phyloP scores from a whole-genome alignment of 2,888 invertebrate genomes.

The Cactoblastis cactorum region DNA sequence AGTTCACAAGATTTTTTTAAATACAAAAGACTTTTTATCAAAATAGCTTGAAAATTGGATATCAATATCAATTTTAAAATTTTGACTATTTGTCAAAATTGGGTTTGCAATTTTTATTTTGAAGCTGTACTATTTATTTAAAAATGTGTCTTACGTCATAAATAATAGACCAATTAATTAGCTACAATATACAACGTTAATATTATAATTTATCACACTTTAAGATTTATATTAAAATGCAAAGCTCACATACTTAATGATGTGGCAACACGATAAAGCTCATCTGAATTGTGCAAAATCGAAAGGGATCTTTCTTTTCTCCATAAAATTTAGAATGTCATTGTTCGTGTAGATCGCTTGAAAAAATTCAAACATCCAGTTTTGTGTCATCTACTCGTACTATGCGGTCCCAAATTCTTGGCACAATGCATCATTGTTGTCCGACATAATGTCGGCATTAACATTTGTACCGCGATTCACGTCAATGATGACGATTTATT shows the following conservation, averaged over 20 bases:
- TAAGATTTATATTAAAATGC: background rate
- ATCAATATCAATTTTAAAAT: too few species aligned
- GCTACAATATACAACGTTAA: too few species aligned
- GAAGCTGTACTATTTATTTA: too few species aligned
- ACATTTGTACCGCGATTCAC: slow-evolving; percentile 71
- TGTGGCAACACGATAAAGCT: slow-evolving; percentile 23
- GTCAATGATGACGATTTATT: slow-evolving; percentile 77
- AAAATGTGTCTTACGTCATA: too few species aligned
- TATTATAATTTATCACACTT: too few species aligned
- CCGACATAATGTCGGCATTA: slow-evolving; percentile 73
- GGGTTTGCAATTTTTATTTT: too few species aligned
- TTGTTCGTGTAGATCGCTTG: slow-evolving; percentile 37
- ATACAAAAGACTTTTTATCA: too few species aligned
- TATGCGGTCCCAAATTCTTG: slow-evolving; percentile 52
- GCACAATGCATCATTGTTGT: slow-evolving; percentile 74
- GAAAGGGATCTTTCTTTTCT: slow-evolving; percentile 27
- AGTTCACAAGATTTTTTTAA: too few species aligned
- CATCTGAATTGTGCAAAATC: slow-evolving; percentile 27
- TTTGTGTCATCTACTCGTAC: slow-evolving; percentile 50
- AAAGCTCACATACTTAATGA: slow-evolving; percentile 11
- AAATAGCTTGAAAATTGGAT: too few species aligned
- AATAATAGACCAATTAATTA: too few species aligned
- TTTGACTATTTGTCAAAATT: too few species aligned
- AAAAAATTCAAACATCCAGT: slow-evolving; percentile 55
- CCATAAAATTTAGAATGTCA: slow-evolving; percentile 37